Evolutionary conservation across 2,113 vertebrate species (phyloP).

Genomic region (Physeter macrocephalus): DNA sequence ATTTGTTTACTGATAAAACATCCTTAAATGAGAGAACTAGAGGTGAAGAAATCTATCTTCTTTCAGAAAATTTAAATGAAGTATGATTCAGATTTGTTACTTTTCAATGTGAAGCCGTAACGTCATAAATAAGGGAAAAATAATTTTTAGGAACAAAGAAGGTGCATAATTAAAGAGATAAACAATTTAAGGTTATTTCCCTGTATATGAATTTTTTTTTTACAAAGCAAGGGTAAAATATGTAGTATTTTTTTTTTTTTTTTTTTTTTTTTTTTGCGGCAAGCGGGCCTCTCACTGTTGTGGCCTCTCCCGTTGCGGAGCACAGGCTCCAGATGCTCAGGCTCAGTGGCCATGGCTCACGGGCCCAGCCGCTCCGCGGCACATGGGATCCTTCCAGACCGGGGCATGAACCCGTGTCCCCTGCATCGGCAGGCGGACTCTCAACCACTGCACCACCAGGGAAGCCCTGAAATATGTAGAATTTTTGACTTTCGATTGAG

Average conservation of each 20-base stretch:
- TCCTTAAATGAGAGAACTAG: not conserved
- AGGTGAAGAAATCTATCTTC: not conserved
- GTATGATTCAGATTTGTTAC: not conserved
- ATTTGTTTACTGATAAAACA: slow-evolving; percentile 37
- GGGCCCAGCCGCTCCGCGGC: too few species aligned
- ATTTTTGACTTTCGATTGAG: not conserved
- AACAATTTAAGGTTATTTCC: not conserved
- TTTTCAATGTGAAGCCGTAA: not conserved
- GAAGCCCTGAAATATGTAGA: too few species aligned
- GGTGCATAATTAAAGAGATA: not conserved
- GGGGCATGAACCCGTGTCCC: too few species aligned
- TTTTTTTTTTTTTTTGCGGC: too few species aligned
- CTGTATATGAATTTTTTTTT: not conserved
- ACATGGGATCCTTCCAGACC: too few species aligned
- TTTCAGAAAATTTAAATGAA: not conserved
- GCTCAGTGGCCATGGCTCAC: too few species aligned
- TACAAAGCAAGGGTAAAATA: not conserved
- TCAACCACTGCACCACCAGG: too few species aligned
- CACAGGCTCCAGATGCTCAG: too few species aligned
- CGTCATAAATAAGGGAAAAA: not conserved
- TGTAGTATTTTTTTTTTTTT: too few species aligned
- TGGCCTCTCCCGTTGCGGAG: too few species aligned
- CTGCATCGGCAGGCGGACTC: too few species aligned
- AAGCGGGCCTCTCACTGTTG: too few species aligned
- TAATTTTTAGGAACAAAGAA: not conserved